Evolutionary conservation across 2,113 vertebrate species (phyloP), one percentile per base, ranked within the genome.

Genomic region (Dromaius novaehollandiae): DNA sequence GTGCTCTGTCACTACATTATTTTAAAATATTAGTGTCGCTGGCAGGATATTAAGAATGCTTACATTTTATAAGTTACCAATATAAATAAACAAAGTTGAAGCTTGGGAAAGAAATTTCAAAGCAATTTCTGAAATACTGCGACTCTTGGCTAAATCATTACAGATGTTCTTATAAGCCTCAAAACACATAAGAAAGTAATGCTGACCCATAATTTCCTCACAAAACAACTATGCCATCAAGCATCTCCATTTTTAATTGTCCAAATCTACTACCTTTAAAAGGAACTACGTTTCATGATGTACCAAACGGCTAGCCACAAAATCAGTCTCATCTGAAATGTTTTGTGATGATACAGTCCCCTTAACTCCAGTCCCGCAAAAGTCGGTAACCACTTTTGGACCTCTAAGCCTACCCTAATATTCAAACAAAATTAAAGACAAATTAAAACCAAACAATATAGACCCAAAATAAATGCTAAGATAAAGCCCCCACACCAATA

Each of bases 401-500:
- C 10, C 10, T 56, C 13, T 44, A 88, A 51, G 20, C 32, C 25
- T 21, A 68, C 5, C 11, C 56, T 58, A 58, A 5, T 44, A 73
- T 20, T 68, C 13, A 50, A 34, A 46, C 86, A 90, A 50, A 80
- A 69, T 5, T 38, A 38, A 3, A 76, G 85, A 70, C 14, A 44
- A 44, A 85, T 84, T 44, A 46, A 3, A 32, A 70, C 7, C 14
- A 70, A 86, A 46, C 25, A 69, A 40, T 6, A 86, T 1, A 81
- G 32, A 86, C 15, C 3, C 2, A 64, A 9, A 83, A 42, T 9
- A 7, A 92, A 70, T 16, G 4, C 7, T 86, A 77, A 91, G 26
- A 56, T 2, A 65, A 6, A 48, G 16, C 7, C 21, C 9, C 7
- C 6, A 24, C 1, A 0, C 1, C 3, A 69, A 48, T 22, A 69